Base-by-base conservation (phyloP, 1,140 invertebrate species). In the Drosophila ficusphila region DNA sequence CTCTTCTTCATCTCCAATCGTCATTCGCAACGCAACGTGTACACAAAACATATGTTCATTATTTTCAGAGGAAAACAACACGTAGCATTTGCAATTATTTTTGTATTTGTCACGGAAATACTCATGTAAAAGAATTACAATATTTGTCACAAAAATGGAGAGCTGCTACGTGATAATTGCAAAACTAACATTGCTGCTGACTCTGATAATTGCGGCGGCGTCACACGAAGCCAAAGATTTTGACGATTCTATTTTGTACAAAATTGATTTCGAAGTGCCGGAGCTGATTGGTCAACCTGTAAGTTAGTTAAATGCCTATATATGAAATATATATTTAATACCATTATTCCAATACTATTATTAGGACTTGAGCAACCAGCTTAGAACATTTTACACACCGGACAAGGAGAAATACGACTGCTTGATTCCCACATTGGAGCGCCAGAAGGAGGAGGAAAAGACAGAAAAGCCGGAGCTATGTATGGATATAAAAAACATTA, bases 241-340 rank as follows among this genome's bases (percentile, higher is more conserved):
- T 81, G 96, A 97, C 92, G 96, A 97, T 92, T 94, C 94, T 2
- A 93, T 97, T 70, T 91, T 97, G 42, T 97, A 96, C 82, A 95
- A 95, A 92, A 95, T 97, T 34, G 95, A 96, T 77, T 97, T 96
- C 94, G 94, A 95, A 11, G 95, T 96, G n/a, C 92, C 93, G 62
- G 79, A 82, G 42, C 52, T 90, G 11, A 42, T 79, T 1, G 49
- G 49, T 33, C 39, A 76, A 36, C 75, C 77, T 23, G 90, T 91
- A 34, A 81, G 78, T 21, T 7, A 12, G 6, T 5, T 4, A 18
- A 12, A 11, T 29, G 14, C n/a, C n/a, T n/a, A n/a, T n/a, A n/a
- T n/a, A n/a, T n/a, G n/a, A n/a, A n/a, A n/a, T 5, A 38, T 4
- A 25, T 25, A 6, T 1, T 7, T 2, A 6, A 34, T 41, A 46